Base-by-base conservation (phyloP, 1,140 invertebrate genomes). In the Ruditapes philippinarum region DNA sequence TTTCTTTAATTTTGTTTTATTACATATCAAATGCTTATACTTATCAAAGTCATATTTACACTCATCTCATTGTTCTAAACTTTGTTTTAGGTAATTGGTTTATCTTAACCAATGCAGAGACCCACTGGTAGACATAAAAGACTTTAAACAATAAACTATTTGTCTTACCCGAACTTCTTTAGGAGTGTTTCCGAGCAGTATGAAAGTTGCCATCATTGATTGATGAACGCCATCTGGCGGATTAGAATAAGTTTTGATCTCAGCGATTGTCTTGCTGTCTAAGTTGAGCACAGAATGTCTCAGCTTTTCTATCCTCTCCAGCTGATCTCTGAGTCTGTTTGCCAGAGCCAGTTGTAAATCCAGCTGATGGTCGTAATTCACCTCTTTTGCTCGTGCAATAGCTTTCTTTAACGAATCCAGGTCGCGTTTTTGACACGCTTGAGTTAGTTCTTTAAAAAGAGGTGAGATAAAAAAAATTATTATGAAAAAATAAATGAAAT, bases 241-340 rank as follows among this genome's bases (percentile, higher is more conserved):
- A 45, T 93, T 94, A 12, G 79, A 70, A 70, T 94, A 95, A 22
- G 90, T 92, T 70, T 92, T 92, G 45, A 95, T 91, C 70, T 95
- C 94, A 9, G 94, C 89, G 19, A 94, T 92, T 0, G 94, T 94
- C 78, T 93, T 94, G 57, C 90, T 91, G 68, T 95, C 93, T 90
- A 95, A 91, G 81, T 92, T 92, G 12, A 94, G 89, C 9, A 95
- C 94, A 0, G 92, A 91, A 83, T 95, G 93, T 7, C 93, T 88
- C 28, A 95, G 91, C 88, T 94, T 94, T 79, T 94, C 94, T 19
- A 95, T 94, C n/a, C 91, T 91, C 5, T 89, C 90, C 38, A 95
- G 88, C 74, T 94, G 94, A 40, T 95, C 95, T 51, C 83, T 80
- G 5, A 95, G 91, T 40, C 92, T 89, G 5, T 84, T 57, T 19